phyloP scores from a whole-genome alignment of 37 sponge, comb jelly and placozoan species.

The Agelas oroides region DNA sequence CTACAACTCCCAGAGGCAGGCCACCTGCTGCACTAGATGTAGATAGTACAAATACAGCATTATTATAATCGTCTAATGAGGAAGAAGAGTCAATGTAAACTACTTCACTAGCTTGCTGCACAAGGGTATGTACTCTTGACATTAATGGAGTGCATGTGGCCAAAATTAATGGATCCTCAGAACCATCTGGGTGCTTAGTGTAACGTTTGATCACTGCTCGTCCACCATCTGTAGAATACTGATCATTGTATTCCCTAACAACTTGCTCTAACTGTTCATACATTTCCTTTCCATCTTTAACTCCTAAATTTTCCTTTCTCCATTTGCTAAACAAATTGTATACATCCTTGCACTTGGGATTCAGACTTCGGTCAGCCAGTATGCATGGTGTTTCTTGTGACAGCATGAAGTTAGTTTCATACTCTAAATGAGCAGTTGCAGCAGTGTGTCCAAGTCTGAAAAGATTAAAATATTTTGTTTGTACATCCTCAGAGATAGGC shows the following conservation, averaged over 20 bases:
- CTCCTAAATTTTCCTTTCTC: slow-evolving; percentile 11
- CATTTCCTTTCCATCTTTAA: no score
- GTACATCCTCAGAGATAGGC: no score
- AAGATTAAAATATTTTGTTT: no score
- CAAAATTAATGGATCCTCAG: slow-evolving; percentile 11
- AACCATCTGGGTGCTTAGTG: not conserved
- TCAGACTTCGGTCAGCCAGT: not conserved
- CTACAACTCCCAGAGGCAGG: slow-evolving; percentile 9
- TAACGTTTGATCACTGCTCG: no score
- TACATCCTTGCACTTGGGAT: no score
- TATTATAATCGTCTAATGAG: slow-evolving; percentile 13
- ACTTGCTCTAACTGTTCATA: no score
- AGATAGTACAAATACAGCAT: slow-evolving; percentile 15
- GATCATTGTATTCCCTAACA: no score
- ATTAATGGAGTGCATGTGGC: slow-evolving; percentile 38
- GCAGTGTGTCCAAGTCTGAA: no score
- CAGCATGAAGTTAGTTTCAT: slow-evolving; percentile 12
- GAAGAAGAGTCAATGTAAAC: slow-evolving; percentile 17
- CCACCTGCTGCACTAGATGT: slow-evolving; percentile 17
- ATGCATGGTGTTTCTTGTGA: not conserved
- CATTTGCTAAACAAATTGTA: no score
- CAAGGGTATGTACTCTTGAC: slow-evolving; percentile 13
- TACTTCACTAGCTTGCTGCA: slow-evolving; percentile 19
- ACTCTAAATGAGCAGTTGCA: slow-evolving; percentile 8
- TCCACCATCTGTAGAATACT: no score